Base-by-base conservation (phyloP, 2,113 vertebrate genomes). In the Fregetta grallaria region DNA sequence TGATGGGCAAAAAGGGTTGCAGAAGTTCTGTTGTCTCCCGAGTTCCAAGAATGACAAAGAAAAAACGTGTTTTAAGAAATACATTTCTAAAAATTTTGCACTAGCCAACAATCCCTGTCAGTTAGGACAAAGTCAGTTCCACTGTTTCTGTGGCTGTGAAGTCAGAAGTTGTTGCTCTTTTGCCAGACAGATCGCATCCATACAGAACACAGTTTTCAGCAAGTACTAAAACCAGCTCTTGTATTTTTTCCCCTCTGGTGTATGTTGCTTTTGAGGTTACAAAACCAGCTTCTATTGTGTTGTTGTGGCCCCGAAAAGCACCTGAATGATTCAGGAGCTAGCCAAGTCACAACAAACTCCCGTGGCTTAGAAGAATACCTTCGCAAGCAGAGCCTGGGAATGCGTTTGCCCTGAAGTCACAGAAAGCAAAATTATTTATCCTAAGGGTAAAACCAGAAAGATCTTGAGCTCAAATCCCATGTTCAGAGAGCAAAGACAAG, bases 31-130 rank as follows among this genome's bases (percentile, higher is more conserved):
- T 8, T 52, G 18, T 45, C 63, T 77, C 67, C 72, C 0, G 1
- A 17, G 30, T 67, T 83, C 58, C 67, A 76, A 61, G 72, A 76
- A 32, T 10, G 58, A 80, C 66, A 88, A 45, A 47, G n/a, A 42
- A 62, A 82, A 73, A 18, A 23, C 0, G 0, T 0, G 3, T 18
- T 65, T 56, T 49, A 86, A 52, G 26, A 81, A 66, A 79, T 3
- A 42, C 0, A 1, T 49, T 83, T 52, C 79, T 76, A n/a, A 80
- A 80, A 70, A 34, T 26, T 27, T 66, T 36, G 16, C 88, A 20
- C 7, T 7, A 23, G 19, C 25, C 42, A 30, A 32, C 19, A 42
- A 21, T 2, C 18, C 30, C 55, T 25, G 30, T 8, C 10, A 25
- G 42, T 10, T 23, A 16, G 63, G 38, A 34, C 16, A 21, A 34